Evolutionary conservation across 2,888 invertebrate genomes (phyloP).

Genomic region (Nipponacmea schrenckii): DNA sequence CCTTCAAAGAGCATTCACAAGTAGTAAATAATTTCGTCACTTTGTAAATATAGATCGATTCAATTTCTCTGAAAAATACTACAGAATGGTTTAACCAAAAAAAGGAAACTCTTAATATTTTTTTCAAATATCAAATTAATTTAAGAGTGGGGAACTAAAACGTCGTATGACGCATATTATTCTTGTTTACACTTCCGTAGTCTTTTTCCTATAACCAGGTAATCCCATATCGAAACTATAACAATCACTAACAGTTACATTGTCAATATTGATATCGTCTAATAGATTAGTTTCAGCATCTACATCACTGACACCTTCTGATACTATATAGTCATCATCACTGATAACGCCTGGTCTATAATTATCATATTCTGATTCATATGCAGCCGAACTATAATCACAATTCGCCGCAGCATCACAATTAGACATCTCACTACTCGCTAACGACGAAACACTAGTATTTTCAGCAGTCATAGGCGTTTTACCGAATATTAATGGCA

Average conservation of each 20-base stretch:
- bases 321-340: constrained; percentile 68
- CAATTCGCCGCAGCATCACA: constrained; percentile 64
- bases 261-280: constrained; percentile 65
- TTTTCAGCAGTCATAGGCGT: constrained; percentile 54
- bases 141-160: too few species aligned
- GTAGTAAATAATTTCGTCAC: too few species aligned
- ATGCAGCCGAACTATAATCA: constrained; percentile 71
- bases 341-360: constrained; percentile 71
- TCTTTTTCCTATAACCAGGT: constrained; percentile 50
- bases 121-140: too few species aligned
- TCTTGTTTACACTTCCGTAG: constrained; percentile 50
- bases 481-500: constrained; percentile 50
- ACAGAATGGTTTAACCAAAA: too few species aligned
- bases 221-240: constrained; percentile 63
- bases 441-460: constrained; percentile 63
- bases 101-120: too few species aligned
- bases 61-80: too few species aligned
- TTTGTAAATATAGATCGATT: too few species aligned
- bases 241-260: constrained; percentile 64
- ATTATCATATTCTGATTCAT: constrained; percentile 81
- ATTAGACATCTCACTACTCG: constrained; percentile 65
- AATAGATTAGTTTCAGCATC: constrained; percentile 65
- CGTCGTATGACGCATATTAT: too few species aligned
- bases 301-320: constrained; percentile 65
- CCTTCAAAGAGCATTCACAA: too few species aligned